phyloP scores from a whole-genome alignment of 2,888 invertebrate species.

The Alitta virens region DNA sequence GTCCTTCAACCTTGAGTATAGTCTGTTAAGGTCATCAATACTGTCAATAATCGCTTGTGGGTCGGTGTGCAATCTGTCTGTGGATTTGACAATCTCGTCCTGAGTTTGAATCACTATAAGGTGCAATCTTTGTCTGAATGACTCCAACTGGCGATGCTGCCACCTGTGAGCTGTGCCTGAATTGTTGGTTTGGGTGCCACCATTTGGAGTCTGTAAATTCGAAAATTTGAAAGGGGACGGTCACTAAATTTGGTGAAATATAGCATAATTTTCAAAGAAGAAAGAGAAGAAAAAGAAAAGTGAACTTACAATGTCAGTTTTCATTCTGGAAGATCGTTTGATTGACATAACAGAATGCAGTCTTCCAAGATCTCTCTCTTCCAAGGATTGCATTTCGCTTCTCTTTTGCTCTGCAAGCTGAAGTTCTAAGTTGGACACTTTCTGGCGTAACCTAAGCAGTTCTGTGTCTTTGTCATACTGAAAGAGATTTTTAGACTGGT shows the following conservation, averaged over 20 bases:
- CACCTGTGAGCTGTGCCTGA: not conserved
- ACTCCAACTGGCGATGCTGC: slow-evolving; percentile 35
- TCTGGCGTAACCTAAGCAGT: slow-evolving; percentile 37
- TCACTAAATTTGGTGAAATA: too few species aligned
- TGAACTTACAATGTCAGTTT: too few species aligned
- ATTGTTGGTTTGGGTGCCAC: not conserved
- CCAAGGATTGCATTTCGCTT: slow-evolving; percentile 16
- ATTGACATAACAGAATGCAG: slow-evolving; percentile 4
- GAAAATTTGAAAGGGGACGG: too few species aligned
- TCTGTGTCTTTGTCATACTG: slow-evolving; percentile 46
- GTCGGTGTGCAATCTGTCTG: too few species aligned
- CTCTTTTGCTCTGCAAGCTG: slow-evolving; percentile 28
- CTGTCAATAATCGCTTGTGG: too few species aligned
- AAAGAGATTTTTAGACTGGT: too few species aligned
- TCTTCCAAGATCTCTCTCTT: slow-evolving; percentile 19
- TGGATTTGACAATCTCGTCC: slow-evolving; percentile 29
- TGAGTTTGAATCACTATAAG: slow-evolving; percentile 37
- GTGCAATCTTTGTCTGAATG: slow-evolving; percentile 40
- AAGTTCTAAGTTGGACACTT: slow-evolving; percentile 35
- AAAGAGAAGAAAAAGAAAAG: too few species aligned
- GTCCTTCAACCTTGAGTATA: too few species aligned
- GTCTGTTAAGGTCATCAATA: too few species aligned
- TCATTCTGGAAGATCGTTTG: not conserved
- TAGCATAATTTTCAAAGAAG: too few species aligned
- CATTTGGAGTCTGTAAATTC: too few species aligned